phyloP scores from a whole-genome alignment of 64 coral and sea anemone genomes.

The Stichodactyla mertensii region DNA sequence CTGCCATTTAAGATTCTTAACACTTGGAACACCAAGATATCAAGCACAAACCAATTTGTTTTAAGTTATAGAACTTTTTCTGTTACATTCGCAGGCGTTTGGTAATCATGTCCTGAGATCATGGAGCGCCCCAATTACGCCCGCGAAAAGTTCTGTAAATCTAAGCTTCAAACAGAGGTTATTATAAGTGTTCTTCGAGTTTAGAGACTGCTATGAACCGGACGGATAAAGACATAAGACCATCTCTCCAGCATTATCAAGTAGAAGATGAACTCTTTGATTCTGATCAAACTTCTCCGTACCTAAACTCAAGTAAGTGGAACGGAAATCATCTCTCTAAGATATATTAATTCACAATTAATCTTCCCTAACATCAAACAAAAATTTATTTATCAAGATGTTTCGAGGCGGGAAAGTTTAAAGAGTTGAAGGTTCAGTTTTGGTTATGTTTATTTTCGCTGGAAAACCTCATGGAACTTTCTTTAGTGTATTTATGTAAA shows the following conservation, averaged over 20 bases:
- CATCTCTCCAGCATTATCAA: neutral
- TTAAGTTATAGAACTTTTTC: neutral
- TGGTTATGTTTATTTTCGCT: neutral
- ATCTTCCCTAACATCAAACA: neutral
- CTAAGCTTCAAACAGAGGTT: neutral
- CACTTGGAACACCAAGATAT: neutral
- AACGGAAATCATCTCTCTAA: neutral
- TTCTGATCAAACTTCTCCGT: neutral
- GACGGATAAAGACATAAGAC: neutral
- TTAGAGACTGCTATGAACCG: neutral
- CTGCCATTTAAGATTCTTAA: neutral
- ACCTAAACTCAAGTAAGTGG: neutral
- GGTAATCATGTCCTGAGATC: neutral
- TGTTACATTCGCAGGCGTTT: neutral
- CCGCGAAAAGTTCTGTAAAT: neutral
- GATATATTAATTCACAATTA: neutral
- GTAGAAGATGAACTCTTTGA: neutral
- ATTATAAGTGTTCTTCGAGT: neutral
- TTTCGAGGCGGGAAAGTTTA: neutral
- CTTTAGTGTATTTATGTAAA: neutral
- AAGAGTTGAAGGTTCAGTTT: neutral
- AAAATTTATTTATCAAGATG: neutral
- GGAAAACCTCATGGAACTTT: neutral
- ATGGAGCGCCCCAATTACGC: neutral
- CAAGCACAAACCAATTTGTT: too few relatives aligned